Evolutionary conservation across 2,888 invertebrate genomes (phyloP), one percentile per base, ranked within the genome.

Genomic region (Ceriagrion tenellum): DNA sequence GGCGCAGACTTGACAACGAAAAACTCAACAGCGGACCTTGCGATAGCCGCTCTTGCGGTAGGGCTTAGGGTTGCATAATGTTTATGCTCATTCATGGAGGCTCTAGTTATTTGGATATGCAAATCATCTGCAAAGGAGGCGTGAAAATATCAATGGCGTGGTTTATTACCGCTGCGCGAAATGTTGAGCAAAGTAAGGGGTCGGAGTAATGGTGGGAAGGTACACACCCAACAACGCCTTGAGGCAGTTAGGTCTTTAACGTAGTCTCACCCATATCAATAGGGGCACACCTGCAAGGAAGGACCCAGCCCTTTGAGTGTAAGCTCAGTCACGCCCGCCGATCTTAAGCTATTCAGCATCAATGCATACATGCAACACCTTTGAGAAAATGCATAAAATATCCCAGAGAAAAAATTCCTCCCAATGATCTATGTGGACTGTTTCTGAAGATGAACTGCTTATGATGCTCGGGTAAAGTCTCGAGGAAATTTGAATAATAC

Each of bases 131-230:
- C 93, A 93, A 93, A 93, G 93, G 69, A 93, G 93, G 93, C 93
- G 93, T 93, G 93, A 93, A 93, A 93, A 93, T 93, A 93, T 74
- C 93, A 93, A 93, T 93, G 69, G 63, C 30, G 81, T 93, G 55
- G 93, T 93, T 93, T 93, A 93, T 93, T 93, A 93, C 47, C 69
- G 4, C 47, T 26, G n/a, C n/a, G 93, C 89, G 89, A 55, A 93
- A 93, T 93, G 93, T 93, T 93, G 93, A 93, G 93, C 93, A 93
- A 93, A 93, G 63, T 56, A 69, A 63, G 69, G 47, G 93, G 69
- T 13, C 47, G 74, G 93, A 40, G 69, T 69, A 74, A 74, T 69
- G 93, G 26, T 18, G 93, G n/a, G 47, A 93, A 74, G 40, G 93
- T 74, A 55, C 93, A 93, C 93, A 69, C 93, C 93, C 63, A 91